Base-by-base conservation (phyloP, 2,888 invertebrate species). In the Leptura quadrifasciata region DNA sequence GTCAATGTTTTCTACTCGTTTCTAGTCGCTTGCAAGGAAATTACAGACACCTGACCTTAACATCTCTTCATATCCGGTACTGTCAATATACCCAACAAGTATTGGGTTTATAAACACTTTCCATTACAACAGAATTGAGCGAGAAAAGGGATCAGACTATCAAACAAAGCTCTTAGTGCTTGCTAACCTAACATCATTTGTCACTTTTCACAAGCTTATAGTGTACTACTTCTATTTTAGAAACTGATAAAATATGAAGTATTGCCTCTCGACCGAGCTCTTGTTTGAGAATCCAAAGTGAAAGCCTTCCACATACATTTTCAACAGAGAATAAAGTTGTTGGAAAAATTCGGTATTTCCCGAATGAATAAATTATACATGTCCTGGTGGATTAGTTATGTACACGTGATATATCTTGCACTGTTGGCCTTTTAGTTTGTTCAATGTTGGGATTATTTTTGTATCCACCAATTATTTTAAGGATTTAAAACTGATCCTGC, bases 31-130 rank as follows among this genome's bases (percentile, higher is more conserved):
- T 24, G 20, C 54, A 15, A 52, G 75, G 52, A 54, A 71, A 75
- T 64, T 70, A 70, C 74, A 52, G 67, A 68, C 80, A 78, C 79
- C 78, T 79, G 76, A 79, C 77, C 78, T 70, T 73, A 72, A 71
- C 65, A 71, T 75, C 76, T 72, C 72, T 73, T 80, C 75, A 78
- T 80, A 78, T 80, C 78, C 80, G 80, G 75, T 24, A 69, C 70
- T 78, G 80, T 80, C 80, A 78, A 78, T 80, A 68, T 21, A 58
- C 52, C 71, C 61, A 61, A 71, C 71, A 71, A 71, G 61, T 61
- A 52, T 61, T 57, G 69, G 54, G 71, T 47, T 71, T 71, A 71
- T 71, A 71, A 71, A 61, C 71, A 61, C 24, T 71, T 52, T 71
- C 61, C 71, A 71, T 71, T 71, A 61, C 58, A 71, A 61, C 61